Conservation (phyloP, 2,888 invertebrate species). For the Mesochorus sp. region DNA sequence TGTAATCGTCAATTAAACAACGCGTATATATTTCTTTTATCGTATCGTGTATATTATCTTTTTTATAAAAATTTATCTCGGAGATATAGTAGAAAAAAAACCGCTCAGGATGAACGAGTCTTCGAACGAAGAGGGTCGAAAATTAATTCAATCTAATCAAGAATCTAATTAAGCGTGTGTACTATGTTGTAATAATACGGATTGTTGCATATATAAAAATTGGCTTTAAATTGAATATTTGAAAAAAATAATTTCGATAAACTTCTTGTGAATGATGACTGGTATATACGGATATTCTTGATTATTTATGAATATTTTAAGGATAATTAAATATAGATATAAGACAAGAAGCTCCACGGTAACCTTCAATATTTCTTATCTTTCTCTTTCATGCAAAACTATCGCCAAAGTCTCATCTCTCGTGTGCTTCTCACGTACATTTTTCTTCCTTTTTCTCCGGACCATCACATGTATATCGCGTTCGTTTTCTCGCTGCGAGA, state of each 20-base stretch:
- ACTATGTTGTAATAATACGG: conserved; percentile 10
- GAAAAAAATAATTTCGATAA: conserved; percentile 15
- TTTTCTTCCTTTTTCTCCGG: conserved; percentile 53
- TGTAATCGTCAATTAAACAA: conserved; percentile 31
- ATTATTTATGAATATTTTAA: neutral
- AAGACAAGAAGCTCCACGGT: conserved; percentile 33
- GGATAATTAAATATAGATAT: neutral
- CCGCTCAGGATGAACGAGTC: too few relatives aligned
- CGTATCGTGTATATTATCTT: neutral
- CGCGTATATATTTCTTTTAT: neutral
- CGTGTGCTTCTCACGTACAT: conserved; percentile 39
- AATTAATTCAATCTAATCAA: conserved; percentile 36
- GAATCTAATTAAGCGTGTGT: conserved; percentile 42
- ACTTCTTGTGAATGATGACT: neutral
- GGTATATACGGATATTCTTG: neutral
- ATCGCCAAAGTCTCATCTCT: conserved; percentile 59
- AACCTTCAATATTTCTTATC: conserved; percentile 37
- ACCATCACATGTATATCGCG: conserved; percentile 54
- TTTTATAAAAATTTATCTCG: neutral
- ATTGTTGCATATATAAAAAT: conserved; percentile 6
- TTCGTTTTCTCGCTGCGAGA: conserved; percentile 26
- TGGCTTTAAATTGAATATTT: neutral
- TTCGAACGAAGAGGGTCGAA: too few relatives aligned
- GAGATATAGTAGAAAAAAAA: neutral
- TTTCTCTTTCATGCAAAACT: conserved; percentile 22